Evolutionary conservation across 2,888 invertebrate genomes (phyloP).

Genomic region (Seira musarum): DNA sequence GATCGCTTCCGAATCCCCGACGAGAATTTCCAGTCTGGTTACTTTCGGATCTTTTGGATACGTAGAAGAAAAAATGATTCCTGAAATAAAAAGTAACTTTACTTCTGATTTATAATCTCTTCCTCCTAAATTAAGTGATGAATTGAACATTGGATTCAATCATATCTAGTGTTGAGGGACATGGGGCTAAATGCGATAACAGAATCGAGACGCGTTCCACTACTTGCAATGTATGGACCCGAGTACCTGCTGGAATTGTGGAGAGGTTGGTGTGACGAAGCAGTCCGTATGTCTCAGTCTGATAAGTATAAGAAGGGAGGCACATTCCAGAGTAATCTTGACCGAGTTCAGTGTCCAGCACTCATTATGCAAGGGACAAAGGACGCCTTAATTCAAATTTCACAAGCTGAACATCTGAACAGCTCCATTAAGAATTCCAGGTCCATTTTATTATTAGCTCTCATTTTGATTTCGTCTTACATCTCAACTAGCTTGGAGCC

Average conservation of each 20-base stretch:
- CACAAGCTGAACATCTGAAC: slow-evolving; percentile 82
- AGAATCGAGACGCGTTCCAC: slow-evolving; percentile 81
- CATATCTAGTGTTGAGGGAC: slow-evolving; percentile 76
- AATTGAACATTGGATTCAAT: not conserved
- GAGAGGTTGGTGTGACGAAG: slow-evolving; percentile 80
- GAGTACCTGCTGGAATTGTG: slow-evolving; percentile 81
- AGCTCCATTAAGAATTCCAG: slow-evolving; percentile 79
- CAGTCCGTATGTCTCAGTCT: slow-evolving; percentile 9
- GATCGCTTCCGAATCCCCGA: slow-evolving; percentile 71
- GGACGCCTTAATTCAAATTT: slow-evolving; percentile 82
- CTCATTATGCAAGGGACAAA: slow-evolving; percentile 88
- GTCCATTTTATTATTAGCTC: no score
- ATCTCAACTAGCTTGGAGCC: no score
- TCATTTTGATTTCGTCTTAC: no score
- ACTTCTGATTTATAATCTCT: not conserved
- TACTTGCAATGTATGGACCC: slow-evolving; percentile 83
- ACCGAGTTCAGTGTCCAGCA: slow-evolving; percentile 82
- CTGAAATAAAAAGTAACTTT: slow-evolving; percentile 68
- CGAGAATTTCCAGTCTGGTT: slow-evolving; percentile 72
- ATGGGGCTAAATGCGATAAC: slow-evolving; percentile 81
- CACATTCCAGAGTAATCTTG: slow-evolving; percentile 73
- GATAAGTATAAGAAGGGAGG: slow-evolving; percentile 16
- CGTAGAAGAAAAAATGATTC: slow-evolving; percentile 79
- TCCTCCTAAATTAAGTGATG: not conserved
- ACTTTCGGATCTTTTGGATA: slow-evolving; percentile 65